Evolutionary conservation across 2,113 vertebrate genomes (phyloP), one percentile per base, ranked within the genome.

Genomic region (Cnemophilus loriae): DNA sequence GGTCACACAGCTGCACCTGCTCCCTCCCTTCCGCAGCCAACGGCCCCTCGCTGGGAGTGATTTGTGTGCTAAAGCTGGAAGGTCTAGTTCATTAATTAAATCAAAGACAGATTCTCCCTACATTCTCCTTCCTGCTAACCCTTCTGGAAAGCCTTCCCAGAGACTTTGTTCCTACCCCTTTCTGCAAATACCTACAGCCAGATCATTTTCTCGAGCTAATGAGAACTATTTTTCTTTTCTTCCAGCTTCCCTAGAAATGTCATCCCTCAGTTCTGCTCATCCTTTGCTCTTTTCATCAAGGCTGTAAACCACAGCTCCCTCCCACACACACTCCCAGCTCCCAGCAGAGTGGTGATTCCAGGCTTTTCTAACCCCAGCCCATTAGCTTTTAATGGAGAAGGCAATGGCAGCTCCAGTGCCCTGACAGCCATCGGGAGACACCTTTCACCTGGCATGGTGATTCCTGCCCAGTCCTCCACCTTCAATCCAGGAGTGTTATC

Each of bases 21-120:
- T 91, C 53, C 65, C 78, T 82, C 81, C 84, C 70, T 30, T 11
- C 60, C 21, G 6, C 60, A 55, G 84, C 93, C 59, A 57, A 30
- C 23, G 27, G 64, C 71, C 69, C 73, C 57, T 42, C 74, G 13
- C 39, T 24, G 56, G 22, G 12, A 47, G 35, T 3, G 2, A 50
- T 47, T 59, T 47, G 39, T 78, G 42, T 35, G 70, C 79, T 41
- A 32, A 82, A 68, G 32, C 37, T 90, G 69, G 44, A 68, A 71
- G 71, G 75, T 46, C 75, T 77, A 23, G n/a, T 46, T 94, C 64
- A 73, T 76, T 80, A 94, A 92, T 93, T 83, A 85, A 94, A 75
- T 85, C 61, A n/a, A 91, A 91, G 65, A 47, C 55, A 74, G 37
- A 37, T 23, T 73, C 35, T 68, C 63, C n/a, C 49, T 44, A 1